Conservation (phyloP, 2,797 vertebrate genomes). For the Eupleurogrammus muticus region DNA sequence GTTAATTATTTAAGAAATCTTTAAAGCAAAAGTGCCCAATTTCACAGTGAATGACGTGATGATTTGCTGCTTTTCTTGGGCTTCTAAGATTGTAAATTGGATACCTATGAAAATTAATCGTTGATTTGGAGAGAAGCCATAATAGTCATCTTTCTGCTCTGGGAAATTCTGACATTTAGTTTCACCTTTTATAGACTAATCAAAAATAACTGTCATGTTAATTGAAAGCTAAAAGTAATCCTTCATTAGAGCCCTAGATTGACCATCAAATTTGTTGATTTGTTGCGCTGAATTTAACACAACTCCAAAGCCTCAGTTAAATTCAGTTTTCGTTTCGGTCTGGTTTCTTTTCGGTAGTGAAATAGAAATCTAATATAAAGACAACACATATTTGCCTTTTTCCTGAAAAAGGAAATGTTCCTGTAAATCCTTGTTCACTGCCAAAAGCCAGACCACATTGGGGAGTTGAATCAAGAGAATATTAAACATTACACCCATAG, state of each 20-base stretch:
- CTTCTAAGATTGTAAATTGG: background rate
- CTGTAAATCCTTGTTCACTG: constrained; percentile 46
- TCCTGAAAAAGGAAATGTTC: constrained; percentile 59
- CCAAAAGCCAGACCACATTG: constrained; percentile 41
- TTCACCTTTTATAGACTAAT: background rate
- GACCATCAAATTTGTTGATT: background rate
- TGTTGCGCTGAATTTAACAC: background rate
- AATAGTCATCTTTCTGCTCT: background rate
- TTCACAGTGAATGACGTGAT: background rate
- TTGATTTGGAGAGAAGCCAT: background rate
- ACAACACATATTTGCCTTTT: constrained; percentile 47
- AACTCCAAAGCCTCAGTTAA: background rate
- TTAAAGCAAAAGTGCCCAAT: too few species aligned
- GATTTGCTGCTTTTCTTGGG: background rate
- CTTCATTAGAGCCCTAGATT: background rate
- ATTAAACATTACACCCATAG: constrained; percentile 54
- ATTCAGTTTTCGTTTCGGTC: background rate
- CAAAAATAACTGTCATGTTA: background rate
- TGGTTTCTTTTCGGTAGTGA: constrained; percentile 32
- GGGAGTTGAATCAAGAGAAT: constrained; percentile 45
- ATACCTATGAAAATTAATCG: background rate
- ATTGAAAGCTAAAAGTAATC: background rate
- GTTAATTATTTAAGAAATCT: too few species aligned
- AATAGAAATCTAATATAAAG: constrained; percentile 50
- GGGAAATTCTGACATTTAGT: background rate